Evolutionary conservation across 2,113 vertebrate genomes (phyloP), one percentile per base, ranked within the genome.

Genomic region (Lota lota): DNA sequence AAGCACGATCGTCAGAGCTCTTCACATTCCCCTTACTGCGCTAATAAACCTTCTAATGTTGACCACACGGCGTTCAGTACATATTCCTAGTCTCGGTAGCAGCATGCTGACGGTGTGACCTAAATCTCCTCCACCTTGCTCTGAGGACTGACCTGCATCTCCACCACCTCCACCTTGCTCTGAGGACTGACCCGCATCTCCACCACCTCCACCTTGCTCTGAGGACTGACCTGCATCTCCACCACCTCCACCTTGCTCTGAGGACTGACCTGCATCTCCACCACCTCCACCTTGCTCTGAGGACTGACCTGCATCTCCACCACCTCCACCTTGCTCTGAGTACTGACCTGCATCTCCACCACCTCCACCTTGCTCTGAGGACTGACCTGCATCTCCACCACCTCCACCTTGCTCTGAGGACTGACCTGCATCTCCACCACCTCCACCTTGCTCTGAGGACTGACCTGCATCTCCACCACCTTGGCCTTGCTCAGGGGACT

Each of bases 401-500:
- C 97, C 63, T 24, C 24, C 24, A 24, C 24, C 24, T 24, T 4
- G 24, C 24, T 24, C 24, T 24, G 24, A 24, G 24, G 2, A 2
- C 24, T 24, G 24, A 24, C 24, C 6, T n/a, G 7, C 15, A 57
- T 2, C 54, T 15, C 51, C 17, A 53, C 17, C 12, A 12, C 17
- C 17, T 53, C 17, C 51, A 12, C 51, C 51, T 15, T 2, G 51
- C 51, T 53, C 33, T 18, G 10, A 1, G 0, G 0, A 5, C 92
- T 86, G 84, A 98, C 97, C 95, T 99, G 97, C 97, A 99, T 98
- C 86, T 98, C 97, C 88, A 98, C 92, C 84, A 99, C 97, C 63
- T 99, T 99, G 79, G 94, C 96, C 78, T 98, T 98, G 90, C 95
- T 99, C 87, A 91, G 93, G 0, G 95, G 94, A 74, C 94, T 98